Conservation (phyloP, 2,888 invertebrate species). For the Cheilosia vulpina region DNA sequence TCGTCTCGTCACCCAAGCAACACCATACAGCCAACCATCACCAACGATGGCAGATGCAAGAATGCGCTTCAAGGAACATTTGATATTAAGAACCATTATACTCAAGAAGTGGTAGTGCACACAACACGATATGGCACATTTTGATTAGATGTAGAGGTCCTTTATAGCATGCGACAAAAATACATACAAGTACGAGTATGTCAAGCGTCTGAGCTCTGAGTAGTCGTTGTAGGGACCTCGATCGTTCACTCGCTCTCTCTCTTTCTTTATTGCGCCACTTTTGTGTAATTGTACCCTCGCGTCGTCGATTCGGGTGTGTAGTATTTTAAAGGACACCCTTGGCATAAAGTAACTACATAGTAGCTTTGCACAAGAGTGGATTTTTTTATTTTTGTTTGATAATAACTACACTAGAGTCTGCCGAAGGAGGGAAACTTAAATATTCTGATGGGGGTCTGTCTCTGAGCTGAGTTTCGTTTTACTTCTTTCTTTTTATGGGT, state of each 20-base stretch:
- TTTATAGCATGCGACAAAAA: constrained; percentile 71
- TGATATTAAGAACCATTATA: constrained; percentile 47
- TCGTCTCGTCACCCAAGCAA: constrained; percentile 61
- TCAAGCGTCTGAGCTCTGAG: constrained; percentile 8
- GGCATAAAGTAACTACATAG: constrained; percentile 48
- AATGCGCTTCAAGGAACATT: constrained; percentile 42
- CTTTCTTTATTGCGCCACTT: constrained; percentile 51
- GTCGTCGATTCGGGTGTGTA: constrained; percentile 43
- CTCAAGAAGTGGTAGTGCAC: constrained; percentile 32
- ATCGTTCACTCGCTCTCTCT: constrained; percentile 18
- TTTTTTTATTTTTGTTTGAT: constrained; percentile 39
- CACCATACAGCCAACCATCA: constrained; percentile 20
- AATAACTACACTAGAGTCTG: constrained; percentile 27
- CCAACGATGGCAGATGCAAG: constrained; percentile 70
- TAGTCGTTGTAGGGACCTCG: constrained; percentile 24
- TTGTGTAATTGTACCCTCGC: constrained; percentile 64
- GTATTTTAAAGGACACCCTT: constrained; percentile 73
- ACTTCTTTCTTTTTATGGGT: constrained; percentile 17
- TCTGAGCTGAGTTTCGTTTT: constrained; percentile 16
- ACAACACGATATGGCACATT: constrained; percentile 61
- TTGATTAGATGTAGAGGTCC: constrained; percentile 32
- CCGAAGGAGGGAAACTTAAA: constrained; percentile 10
- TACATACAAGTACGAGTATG: constrained; percentile 30
- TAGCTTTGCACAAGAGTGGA: constrained; percentile 29
- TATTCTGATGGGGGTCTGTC: constrained; percentile 43